Conservation (phyloP, 2,888 invertebrate genomes). For the Polyommatus iphigenia region DNA sequence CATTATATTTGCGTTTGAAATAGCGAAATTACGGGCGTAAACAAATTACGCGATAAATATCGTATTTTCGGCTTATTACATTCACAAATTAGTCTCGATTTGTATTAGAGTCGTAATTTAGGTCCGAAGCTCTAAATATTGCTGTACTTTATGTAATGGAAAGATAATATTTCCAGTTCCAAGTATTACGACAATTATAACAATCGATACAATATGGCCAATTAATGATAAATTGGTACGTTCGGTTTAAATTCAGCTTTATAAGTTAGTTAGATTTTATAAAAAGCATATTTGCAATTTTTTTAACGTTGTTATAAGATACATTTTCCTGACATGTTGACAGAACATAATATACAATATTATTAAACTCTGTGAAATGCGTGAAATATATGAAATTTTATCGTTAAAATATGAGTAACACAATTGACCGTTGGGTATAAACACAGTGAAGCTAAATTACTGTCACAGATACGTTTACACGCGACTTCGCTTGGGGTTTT, state of each 20-base stretch:
- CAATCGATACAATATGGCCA: neutral
- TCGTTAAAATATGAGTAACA: neutral
- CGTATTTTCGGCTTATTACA: slow-evolving; percentile 26
- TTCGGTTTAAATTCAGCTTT: neutral
- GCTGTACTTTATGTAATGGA: neutral
- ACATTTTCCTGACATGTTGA: neutral
- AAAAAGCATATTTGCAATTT: neutral
- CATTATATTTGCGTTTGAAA: slow-evolving; percentile 25
- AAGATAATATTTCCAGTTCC: neutral
- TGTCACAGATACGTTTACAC: neutral
- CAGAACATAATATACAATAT: neutral
- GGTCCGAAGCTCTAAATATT: slow-evolving; percentile 1
- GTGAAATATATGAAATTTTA: neutral
- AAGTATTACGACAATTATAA: neutral
- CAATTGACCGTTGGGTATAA: neutral
- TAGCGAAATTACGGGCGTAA: slow-evolving; percentile 19
- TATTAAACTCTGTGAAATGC: neutral
- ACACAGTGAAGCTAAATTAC: neutral
- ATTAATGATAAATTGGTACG: neutral
- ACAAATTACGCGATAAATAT: slow-evolving; percentile 26
- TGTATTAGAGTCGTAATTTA: slow-evolving; percentile 20
- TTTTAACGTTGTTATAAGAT: neutral
- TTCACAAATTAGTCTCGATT: slow-evolving; percentile 14
- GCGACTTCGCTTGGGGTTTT: slow-evolving; percentile 4
- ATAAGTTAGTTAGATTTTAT: neutral